Percentiles rank a stretch among this genome's conserved stretches.
phyloP scores from a whole-genome alignment of 2,888 invertebrate genomes.

The Lasioglossum villosulum region DNA sequence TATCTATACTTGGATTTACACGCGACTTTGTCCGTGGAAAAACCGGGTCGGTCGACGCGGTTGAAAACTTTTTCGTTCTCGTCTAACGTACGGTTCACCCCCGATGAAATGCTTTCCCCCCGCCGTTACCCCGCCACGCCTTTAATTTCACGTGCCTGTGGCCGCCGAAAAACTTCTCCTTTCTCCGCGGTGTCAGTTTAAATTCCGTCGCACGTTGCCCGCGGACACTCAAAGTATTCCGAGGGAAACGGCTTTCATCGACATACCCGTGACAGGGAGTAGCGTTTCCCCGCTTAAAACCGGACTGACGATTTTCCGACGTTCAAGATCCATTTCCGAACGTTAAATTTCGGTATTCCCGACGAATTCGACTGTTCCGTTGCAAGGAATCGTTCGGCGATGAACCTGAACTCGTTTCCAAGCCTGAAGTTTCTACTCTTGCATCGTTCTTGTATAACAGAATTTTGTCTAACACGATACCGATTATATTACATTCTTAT shows the following conservation, averaged over 20 bases:
- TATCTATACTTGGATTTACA: too few relatives aligned
- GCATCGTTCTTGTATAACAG: too few relatives aligned
- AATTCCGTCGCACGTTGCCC: slow-evolving; percentile 14
- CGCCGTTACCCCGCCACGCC: background rate
- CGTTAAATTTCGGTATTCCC: too few relatives aligned
- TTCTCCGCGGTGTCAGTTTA: slow-evolving; percentile 8
- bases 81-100: slow-evolving; percentile 36
- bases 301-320: too few relatives aligned
- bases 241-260: slow-evolving; percentile 4
- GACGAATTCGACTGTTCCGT: too few relatives aligned
- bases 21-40: slow-evolving; percentile 9
- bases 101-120: slow-evolving; percentile 26
- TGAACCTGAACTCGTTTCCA: background rate
- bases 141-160: slow-evolving; percentile 54
- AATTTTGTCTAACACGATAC: too few relatives aligned
- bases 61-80: slow-evolving; percentile 39
- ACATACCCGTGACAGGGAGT: background rate
- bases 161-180: slow-evolving; percentile 37
- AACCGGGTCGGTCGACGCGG: slow-evolving; percentile 9
- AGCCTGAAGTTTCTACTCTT: background rate
- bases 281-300: background rate
- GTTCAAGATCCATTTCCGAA: too few relatives aligned
- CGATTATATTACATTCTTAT: too few relatives aligned
- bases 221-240: background rate
- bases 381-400: too few relatives aligned